These are phyloP conservation scores for Melanerpes aurifrons DNA, from an alignment of 2,113 vertebrate species.

Conservation along the genomic window DNA sequence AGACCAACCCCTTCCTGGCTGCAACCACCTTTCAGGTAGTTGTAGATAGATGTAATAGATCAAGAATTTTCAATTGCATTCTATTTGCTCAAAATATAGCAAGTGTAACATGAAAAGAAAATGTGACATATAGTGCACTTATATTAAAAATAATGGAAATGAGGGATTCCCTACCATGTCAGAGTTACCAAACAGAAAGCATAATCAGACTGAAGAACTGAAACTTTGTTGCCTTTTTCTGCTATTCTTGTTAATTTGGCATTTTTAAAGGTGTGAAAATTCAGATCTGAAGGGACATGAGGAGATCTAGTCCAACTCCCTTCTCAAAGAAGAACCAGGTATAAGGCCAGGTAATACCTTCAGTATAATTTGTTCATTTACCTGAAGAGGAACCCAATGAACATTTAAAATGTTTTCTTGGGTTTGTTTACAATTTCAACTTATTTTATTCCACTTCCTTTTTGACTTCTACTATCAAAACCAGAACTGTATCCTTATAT, in stretches of 20 bases:
- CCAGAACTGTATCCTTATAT: not conserved
- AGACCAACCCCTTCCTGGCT: too few relatives aligned
- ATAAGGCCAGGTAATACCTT: not conserved
- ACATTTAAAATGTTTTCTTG: not conserved
- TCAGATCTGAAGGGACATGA: not conserved
- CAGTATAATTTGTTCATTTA: not conserved
- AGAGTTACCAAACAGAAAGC: not conserved
- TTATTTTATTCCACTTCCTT: not conserved
- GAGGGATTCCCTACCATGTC: not conserved
- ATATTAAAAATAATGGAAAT: not conserved
- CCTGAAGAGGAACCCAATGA: not conserved
- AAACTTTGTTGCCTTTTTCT: not conserved
- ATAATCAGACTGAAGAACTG: not conserved
- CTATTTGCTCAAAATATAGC: not conserved
- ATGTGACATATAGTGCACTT: not conserved
- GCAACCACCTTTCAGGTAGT: too few relatives aligned
- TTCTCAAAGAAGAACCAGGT: not conserved
- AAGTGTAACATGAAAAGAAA: not conserved
- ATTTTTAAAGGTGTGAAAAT: not conserved
- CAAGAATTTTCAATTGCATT: not conserved
- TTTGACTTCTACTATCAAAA: not conserved
- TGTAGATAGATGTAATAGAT: not conserved
- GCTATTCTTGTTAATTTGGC: not conserved
- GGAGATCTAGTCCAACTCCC: not conserved
- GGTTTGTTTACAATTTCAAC: not conserved